phyloP scores from a whole-genome alignment of 2,797 vertebrate genomes.

The Spea hammondii region DNA sequence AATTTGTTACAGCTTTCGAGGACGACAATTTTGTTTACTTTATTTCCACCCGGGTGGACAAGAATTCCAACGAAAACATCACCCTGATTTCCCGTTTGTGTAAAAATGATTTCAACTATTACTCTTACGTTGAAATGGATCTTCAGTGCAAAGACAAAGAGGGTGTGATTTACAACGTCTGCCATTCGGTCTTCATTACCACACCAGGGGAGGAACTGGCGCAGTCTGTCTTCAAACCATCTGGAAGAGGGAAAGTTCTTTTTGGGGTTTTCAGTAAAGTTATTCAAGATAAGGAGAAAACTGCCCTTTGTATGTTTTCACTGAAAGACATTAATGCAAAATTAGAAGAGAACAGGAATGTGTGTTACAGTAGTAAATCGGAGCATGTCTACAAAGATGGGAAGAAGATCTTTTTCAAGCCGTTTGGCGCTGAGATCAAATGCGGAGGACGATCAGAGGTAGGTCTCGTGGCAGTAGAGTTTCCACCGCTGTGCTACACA shows the following conservation, averaged over 20 bases:
- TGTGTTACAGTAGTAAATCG: slow-evolving; percentile 78
- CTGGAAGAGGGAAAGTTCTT: slow-evolving; percentile 57
- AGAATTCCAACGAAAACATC: slow-evolving; percentile 76
- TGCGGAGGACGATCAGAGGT: slow-evolving; percentile 42
- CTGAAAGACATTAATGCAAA: slow-evolving; percentile 77
- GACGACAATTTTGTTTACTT: slow-evolving; percentile 84
- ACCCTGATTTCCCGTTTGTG: slow-evolving; percentile 88
- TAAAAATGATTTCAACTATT: slow-evolving; percentile 81
- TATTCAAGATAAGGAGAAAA: slow-evolving; percentile 59
- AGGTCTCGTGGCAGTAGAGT: neutral
- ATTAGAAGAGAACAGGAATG: slow-evolving; percentile 76
- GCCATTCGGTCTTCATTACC: slow-evolving; percentile 67
- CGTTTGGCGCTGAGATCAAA: slow-evolving; percentile 71
- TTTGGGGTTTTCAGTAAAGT: slow-evolving; percentile 69
- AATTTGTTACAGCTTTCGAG: slow-evolving; percentile 88
- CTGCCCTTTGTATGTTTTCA: slow-evolving; percentile 89
- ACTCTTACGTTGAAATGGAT: slow-evolving; percentile 92
- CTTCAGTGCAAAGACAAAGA: slow-evolving; percentile 71
- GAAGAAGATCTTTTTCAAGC: slow-evolving; percentile 76
- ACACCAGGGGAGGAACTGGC: slow-evolving; percentile 56
- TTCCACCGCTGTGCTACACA: too few relatives aligned
- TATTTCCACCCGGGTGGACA: slow-evolving; percentile 86
- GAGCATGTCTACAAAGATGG: slow-evolving; percentile 63
- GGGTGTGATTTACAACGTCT: slow-evolving; percentile 60
- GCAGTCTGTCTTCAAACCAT: slow-evolving; percentile 43